Evolutionary conservation across 2,113 vertebrate species (phyloP), one percentile per base, ranked within the genome.

Genomic region (Butastur rufipennis): DNA sequence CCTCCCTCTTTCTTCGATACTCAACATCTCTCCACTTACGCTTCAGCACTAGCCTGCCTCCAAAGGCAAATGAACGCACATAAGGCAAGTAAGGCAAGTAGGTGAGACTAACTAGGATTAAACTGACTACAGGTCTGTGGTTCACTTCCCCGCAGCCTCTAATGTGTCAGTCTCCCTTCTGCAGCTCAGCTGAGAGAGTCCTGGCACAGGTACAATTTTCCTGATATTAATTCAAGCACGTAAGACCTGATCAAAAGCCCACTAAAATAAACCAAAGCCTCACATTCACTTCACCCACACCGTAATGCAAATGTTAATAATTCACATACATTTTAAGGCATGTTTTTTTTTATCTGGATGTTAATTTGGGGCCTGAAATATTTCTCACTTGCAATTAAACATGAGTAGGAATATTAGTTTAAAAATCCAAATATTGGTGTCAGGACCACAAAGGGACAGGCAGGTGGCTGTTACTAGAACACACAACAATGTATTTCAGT

Each of bases 41-140:
- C 42, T 77, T 95, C 66, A 78, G 88, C 70, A 61, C 65, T 10
- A 95, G 78, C 78, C 93, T 93, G 81, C 88, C 96, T 96, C 94
- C 80, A 88, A 86, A 66, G 88, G 94, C 91, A 98, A 96, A 97
- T 82, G 73, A 97, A 97, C 43, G 85, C 78, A 90, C 34, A 26
- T 45, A 94, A 97, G 90, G 90, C 94, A 96, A 91, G 86, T 97
- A 96, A 97, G 87, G 86, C 77, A 94, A 87, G 89, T 25, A 86
- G 91, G 84, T 92, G 91, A 96, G 48, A 91, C 88, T 91, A 94
- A 94, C 94, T 32, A 75, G 95, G 77, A 91, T 96, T 97, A 97
- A 97, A 97, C 96, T 52, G 84, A 96, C 96, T 95, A 79, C 68
- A 92, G 92, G 92, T 97, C 95, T 94, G 95, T 97, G 97, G 96